Base-by-base conservation (phyloP, 2,113 vertebrate species). In the Indicator indicator region DNA sequence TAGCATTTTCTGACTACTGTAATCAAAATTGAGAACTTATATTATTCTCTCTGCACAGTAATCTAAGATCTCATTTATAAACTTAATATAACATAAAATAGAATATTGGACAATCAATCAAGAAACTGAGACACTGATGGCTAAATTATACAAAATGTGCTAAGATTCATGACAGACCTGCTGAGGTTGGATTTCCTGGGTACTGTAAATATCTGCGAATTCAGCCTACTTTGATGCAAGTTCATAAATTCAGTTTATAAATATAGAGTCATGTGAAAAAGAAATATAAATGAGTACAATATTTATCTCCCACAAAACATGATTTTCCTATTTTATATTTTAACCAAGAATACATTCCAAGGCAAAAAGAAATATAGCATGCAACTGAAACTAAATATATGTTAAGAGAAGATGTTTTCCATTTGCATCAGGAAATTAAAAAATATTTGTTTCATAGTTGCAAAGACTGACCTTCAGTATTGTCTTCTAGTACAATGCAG, bases 241-340 rank as follows among this genome's bases (percentile, higher is more conserved):
- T 94, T 82, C 90, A 95, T 95, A 95, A 96, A 97, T 96, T 88
- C 54, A 56, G 59, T 79, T 89, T 91, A 74, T 36, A 79, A 96
- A 85, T 32, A 90, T 28, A 13, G 59, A 89, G n/a, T 62, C 42
- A 71, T 48, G 58, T 0, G 6, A 33, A 78, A 86, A 89, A 86
- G 7, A 90, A 93, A 56, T 84, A 76, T 46, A 91, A 94, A 75
- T 9, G 5, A 74, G 24, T 80, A 87, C 90, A 87, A 48, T 15
- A 90, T 79, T 94, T 93, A 9, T 71, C 18, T 52, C 18, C 30
- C 68, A 58, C 83, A 52, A 90, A 90, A 75, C 6, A 27, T 19
- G 27, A 24, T 56, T 88, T 89, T 64, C 16, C 13, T 20, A 5
- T 83, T 85, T 83, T 36, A 16, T 87, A 48, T 65, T 91, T 93